Base-by-base conservation (phyloP, 1,140 invertebrate species). In the Drosophila littoralis region DNA sequence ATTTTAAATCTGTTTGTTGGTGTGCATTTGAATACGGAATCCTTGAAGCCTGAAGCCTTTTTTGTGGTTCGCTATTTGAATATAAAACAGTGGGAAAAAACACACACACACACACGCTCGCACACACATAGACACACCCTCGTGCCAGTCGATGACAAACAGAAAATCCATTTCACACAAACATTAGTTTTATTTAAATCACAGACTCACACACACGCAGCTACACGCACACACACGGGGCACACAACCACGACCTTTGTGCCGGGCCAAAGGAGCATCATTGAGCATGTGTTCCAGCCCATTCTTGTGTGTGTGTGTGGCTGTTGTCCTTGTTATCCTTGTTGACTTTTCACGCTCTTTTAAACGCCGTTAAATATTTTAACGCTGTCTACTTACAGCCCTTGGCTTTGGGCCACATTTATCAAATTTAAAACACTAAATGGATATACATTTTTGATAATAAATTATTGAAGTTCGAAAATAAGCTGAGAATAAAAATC, bases 321-420 rank as follows among this genome's bases (percentile, higher is more conserved):
- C 75, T 58, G 65, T 68, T 59, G 51, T 66, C 68, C 57, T 52
- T 83, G 80, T 73, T 74, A 54, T 77, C 76, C 79, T 79, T 78
- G 89, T 91, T 91, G 90, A 91, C 89, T 91, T 91, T 91, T 91
- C 90, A 91, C 82, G 89, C 90, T 91, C 81, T 67, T 91, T 91
- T 91, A 90, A 91, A 74, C 78, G 80, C 70, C 80, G 77, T 83
- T 79, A 79, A 82, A 83, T 76, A 55, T 80, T 64, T 79, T 28
- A 66, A 48, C 48, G 42, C 61, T 65, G 32, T 48, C 32, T 75
- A 22, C 45, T 38, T 8, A 8, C 7, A 54, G 43, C 15, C 51
- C 45, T 40, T 60, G 43, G 52, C 10, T 71, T 43, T 13, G 9
- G 38, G 40, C 28, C 17, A 65, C 74, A 77, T 84, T 84, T 81